These are phyloP conservation scores for Tetragonula carbonaria DNA, from an alignment of 2,888 invertebrate genomes.

Conservation along the genomic window DNA sequence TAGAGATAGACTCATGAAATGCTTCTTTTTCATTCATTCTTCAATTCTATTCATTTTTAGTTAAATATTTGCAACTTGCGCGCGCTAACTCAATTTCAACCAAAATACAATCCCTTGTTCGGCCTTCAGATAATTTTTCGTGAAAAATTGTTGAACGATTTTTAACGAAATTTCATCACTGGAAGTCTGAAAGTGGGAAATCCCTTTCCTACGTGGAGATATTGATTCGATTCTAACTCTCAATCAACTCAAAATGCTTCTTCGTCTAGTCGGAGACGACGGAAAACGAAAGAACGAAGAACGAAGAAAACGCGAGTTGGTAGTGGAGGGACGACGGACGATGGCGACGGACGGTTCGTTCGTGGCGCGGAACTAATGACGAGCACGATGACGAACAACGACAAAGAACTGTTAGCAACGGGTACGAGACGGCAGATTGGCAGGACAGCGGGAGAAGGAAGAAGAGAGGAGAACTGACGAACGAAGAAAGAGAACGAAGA, in stretches of 20 bases:
- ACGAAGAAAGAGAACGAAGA: slow-evolving; percentile 18
- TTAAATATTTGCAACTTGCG: too few relatives aligned
- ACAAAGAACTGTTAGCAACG: slow-evolving; percentile 54
- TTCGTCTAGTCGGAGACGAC: neutral
- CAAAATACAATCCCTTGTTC: too few relatives aligned
- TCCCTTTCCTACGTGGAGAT: too few relatives aligned
- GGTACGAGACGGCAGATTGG: slow-evolving; percentile 25
- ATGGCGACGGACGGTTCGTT: slow-evolving; percentile 63
- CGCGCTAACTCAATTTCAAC: too few relatives aligned
- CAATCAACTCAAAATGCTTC: neutral
- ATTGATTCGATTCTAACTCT: slow-evolving; percentile 69
- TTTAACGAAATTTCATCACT: too few relatives aligned
- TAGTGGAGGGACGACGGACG: slow-evolving; percentile 34
- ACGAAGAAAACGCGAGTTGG: neutral
- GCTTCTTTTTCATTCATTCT: too few relatives aligned
- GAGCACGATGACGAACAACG: slow-evolving; percentile 57
- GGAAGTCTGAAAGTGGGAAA: too few relatives aligned
- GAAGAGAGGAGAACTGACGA: neutral
- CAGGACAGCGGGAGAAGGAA: slow-evolving; percentile 6
- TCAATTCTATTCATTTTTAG: too few relatives aligned
- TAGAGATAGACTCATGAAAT: too few relatives aligned
- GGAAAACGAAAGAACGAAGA: neutral
- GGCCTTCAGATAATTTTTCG: too few relatives aligned
- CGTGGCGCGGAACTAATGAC: slow-evolving; percentile 78
- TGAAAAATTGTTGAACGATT: too few relatives aligned